Evolutionary conservation across 92 coral and sea anemone genomes (phyloP).

Genomic region (Metridium senile): DNA sequence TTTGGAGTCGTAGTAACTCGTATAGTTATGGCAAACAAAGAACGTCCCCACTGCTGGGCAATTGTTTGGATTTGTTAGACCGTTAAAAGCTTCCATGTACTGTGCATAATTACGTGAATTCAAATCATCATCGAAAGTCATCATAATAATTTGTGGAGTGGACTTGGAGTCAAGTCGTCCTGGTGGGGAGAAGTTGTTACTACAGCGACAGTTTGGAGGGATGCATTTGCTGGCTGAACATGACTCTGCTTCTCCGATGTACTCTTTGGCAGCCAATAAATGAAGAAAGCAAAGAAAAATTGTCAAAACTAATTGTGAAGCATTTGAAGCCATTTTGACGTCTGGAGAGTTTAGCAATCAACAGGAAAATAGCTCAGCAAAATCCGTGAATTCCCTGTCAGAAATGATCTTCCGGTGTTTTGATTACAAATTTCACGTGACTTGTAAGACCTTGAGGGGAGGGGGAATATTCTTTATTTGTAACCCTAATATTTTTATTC

Average conservation of each 20-base stretch:
- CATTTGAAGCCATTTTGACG: neutral
- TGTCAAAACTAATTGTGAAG: neutral
- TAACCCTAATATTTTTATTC: neutral
- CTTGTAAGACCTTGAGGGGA: neutral
- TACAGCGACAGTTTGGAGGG: constrained; percentile 75
- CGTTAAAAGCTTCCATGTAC: constrained; percentile 70
- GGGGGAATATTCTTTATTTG: constrained; percentile 1
- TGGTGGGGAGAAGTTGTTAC: constrained; percentile 71
- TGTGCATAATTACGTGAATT: constrained; percentile 42
- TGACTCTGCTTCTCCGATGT: constrained; percentile 57
- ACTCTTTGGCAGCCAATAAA: neutral
- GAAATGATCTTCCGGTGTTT: constrained; percentile 6
- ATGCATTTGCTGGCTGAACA: constrained; percentile 66
- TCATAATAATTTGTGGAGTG: constrained; percentile 75
- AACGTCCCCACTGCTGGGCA: constrained; percentile 77
- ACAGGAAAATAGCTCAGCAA: neutral
- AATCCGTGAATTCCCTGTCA: constrained; percentile 3
- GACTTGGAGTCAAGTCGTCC: constrained; percentile 45
- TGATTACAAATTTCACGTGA: constrained; percentile 13
- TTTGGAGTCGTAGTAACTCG: constrained; percentile 68
- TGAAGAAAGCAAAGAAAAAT: neutral
- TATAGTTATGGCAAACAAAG: constrained; percentile 72
- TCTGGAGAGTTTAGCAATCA: neutral
- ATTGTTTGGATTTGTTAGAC: constrained; percentile 65
- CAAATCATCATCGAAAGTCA: constrained; percentile 79